phyloP scores from a whole-genome alignment of 2,797 vertebrate species.

The Sciaenops ocellatus region DNA sequence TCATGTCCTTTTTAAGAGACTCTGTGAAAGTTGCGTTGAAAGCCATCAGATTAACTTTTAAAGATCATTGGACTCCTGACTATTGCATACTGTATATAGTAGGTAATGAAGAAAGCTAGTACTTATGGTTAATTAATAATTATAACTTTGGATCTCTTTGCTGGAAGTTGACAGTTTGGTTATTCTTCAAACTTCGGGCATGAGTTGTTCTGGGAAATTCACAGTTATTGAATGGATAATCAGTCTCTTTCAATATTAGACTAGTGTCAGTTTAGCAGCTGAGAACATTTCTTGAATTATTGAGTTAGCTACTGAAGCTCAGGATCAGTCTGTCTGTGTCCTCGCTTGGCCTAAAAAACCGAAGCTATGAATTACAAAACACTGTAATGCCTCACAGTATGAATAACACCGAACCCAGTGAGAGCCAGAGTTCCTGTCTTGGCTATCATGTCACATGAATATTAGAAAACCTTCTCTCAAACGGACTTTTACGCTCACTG shows the following conservation, averaged over 20 bases:
- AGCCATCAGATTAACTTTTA: background rate
- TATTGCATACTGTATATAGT: background rate
- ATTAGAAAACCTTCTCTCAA: constrained; percentile 78
- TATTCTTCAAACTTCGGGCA: background rate
- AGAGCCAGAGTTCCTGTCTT: constrained; percentile 75
- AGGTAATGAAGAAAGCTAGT: background rate
- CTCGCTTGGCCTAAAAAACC: constrained; percentile 58
- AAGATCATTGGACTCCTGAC: background rate
- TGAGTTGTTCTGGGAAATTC: constrained; percentile 5
- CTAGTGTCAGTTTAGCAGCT: constrained; percentile 8
- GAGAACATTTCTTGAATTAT: constrained; percentile 46
- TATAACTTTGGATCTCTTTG: background rate
- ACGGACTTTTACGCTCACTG: constrained; percentile 71
- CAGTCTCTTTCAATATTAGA: constrained; percentile 18
- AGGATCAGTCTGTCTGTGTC: constrained; percentile 48
- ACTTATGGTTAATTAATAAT: background rate
- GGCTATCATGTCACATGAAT: constrained; percentile 83
- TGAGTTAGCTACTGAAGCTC: constrained; percentile 37
- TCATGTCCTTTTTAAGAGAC: background rate
- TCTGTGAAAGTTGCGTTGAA: background rate
- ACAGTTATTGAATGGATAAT: constrained; percentile 8
- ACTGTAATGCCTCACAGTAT: constrained; percentile 56
- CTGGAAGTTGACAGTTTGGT: constrained; percentile 10
- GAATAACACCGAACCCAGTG: constrained; percentile 71
- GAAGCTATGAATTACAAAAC: constrained; percentile 77